Percentiles rank a stretch among this genome's conserved stretches.
phyloP scores from a whole-genome alignment of 1,140 invertebrate species.

The Listronotus oregonensis region DNA sequence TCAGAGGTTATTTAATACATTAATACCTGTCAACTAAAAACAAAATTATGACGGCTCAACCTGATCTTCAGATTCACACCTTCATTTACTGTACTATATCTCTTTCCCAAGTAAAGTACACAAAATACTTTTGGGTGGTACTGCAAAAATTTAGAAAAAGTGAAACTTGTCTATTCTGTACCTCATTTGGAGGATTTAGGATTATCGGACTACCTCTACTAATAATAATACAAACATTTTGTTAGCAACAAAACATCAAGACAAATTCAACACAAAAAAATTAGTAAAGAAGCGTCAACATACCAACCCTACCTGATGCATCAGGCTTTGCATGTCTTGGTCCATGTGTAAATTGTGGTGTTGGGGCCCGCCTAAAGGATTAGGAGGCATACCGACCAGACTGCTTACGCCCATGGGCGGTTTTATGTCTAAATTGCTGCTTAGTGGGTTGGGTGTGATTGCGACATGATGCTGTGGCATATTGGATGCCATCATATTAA shows the following conservation, averaged over 20 bases:
- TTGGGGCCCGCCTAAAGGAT: conserved; percentile 36
- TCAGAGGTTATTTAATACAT: no score
- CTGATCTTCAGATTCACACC: no score
- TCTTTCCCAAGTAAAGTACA: no score
- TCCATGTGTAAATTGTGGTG: conserved; percentile 45
- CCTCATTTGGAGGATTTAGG: no score
- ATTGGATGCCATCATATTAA: conserved; percentile 14
- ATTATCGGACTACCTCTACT: no score
- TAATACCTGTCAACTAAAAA: no score
- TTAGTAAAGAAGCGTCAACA: conserved; percentile 25
- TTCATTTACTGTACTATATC: no score
- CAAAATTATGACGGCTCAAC: no score
- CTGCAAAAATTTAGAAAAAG: no score
- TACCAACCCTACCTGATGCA: conserved; percentile 39
- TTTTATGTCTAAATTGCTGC: conserved; percentile 39
- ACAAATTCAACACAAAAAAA: not conserved
- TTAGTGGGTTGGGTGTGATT: conserved; percentile 34
- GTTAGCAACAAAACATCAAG: not conserved
- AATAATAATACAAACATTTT: not conserved
- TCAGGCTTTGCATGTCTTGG: conserved; percentile 52
- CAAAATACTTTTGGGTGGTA: no score
- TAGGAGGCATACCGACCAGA: conserved; percentile 43
- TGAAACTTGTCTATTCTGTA: no score
- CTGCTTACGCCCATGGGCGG: conserved; percentile 29
- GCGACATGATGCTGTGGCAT: conserved; percentile 29